Evolutionary conservation across 2,888 invertebrate genomes (phyloP).

Genomic region (Shargacucullia verbasci): DNA sequence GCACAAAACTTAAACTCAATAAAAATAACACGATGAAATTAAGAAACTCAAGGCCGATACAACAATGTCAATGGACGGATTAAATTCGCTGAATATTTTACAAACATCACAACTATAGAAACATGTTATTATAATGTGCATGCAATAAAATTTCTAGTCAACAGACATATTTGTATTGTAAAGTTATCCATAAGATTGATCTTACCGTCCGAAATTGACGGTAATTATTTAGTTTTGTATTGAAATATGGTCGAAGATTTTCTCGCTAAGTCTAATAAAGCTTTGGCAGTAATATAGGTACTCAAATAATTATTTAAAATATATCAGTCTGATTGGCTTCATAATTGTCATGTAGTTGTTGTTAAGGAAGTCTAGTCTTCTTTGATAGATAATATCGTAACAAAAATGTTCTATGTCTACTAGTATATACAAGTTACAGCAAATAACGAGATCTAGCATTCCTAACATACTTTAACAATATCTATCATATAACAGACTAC

Average conservation of each 20-base stretch:
- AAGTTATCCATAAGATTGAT: constrained; percentile 1
- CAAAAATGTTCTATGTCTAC: constrained; percentile 50
- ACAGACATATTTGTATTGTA: not conserved
- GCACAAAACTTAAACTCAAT: constrained; percentile 17
- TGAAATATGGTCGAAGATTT: constrained; percentile 34
- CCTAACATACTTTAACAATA: constrained; percentile 75
- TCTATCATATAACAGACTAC: constrained; percentile 65
- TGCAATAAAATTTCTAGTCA: constrained; percentile 9
- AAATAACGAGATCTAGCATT: constrained; percentile 86
- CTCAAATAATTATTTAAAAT: constrained; percentile 65
- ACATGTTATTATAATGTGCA: constrained; percentile 39
- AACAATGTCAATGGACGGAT: constrained; percentile 78
- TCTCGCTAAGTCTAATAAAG: constrained; percentile 73
- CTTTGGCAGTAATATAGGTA: constrained; percentile 85
- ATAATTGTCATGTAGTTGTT: constrained; percentile 56
- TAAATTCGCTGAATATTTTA: constrained; percentile 73
- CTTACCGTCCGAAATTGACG: constrained; percentile 10
- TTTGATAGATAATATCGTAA: constrained; percentile 49
- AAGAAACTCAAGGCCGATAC: constrained; percentile 49
- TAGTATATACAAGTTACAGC: constrained; percentile 65
- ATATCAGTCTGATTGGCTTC: constrained; percentile 73
- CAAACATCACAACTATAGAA: constrained; percentile 60
- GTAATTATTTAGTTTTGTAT: too few species aligned
- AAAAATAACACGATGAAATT: constrained; percentile 30
- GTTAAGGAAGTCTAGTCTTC: constrained; percentile 43